Conservation (phyloP, 2,113 vertebrate species). For the Cololabis saira region DNA sequence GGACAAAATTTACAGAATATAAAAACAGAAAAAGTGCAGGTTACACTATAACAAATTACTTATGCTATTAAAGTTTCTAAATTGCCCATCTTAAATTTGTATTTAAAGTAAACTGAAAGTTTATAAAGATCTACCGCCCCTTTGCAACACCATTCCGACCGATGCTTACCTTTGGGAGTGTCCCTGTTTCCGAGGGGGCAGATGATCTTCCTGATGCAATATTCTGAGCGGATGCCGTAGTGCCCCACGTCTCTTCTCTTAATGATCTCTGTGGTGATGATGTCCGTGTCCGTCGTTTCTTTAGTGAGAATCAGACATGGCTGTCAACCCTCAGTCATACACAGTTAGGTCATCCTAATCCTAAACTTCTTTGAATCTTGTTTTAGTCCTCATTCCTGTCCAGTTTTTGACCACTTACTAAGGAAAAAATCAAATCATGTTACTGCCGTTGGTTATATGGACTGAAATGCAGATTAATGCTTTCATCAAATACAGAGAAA, state of each 20-base stretch:
- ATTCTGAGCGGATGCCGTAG: slow-evolving; percentile 95
- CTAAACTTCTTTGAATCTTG: too few relatives aligned
- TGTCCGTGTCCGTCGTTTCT: slow-evolving; percentile 98
- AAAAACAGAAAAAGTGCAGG: too few relatives aligned
- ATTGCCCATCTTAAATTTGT: too few relatives aligned
- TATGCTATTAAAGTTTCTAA: too few relatives aligned
- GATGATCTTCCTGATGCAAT: slow-evolving; percentile 98
- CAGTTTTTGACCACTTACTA: too few relatives aligned
- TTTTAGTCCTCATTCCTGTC: too few relatives aligned
- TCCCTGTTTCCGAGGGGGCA: slow-evolving; percentile 96
- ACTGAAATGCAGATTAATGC: background rate
- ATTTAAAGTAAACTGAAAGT: too few relatives aligned
- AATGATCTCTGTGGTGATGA: slow-evolving; percentile 98
- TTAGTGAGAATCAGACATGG: slow-evolving; percentile 16
- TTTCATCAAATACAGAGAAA: background rate
- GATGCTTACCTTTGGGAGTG: slow-evolving; percentile 89
- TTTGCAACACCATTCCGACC: background rate
- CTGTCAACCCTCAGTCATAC: background rate
- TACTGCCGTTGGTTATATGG: too few relatives aligned
- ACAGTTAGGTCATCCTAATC: background rate
- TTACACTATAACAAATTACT: too few relatives aligned
- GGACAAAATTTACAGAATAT: too few relatives aligned
- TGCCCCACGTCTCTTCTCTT: slow-evolving; percentile 94
- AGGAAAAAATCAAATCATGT: too few relatives aligned
- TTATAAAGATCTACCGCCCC: too few relatives aligned